These are phyloP conservation scores for Rhagophthalmus giganteus DNA, from an alignment of 2,888 invertebrate species.

Conservation along the genomic window DNA sequence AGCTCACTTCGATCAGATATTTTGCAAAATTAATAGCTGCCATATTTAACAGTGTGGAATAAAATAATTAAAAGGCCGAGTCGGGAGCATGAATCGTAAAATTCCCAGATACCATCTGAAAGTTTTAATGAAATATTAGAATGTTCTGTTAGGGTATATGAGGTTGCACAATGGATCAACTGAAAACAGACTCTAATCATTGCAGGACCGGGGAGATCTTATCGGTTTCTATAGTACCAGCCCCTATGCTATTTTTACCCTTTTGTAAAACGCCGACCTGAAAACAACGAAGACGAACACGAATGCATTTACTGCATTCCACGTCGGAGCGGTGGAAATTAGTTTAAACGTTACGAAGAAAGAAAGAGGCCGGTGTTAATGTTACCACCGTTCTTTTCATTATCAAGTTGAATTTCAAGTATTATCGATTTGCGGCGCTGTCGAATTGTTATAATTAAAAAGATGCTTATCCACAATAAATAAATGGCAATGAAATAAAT, in stretches of 20 bases:
- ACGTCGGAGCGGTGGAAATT: not conserved
- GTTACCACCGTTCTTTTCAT: too few relatives aligned
- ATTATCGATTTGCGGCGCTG: too few relatives aligned
- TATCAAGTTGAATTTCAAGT: too few relatives aligned
- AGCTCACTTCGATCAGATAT: conserved; percentile 27
- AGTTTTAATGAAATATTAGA: conserved; percentile 31
- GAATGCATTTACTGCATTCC: not conserved
- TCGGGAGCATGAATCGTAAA: conserved; percentile 31
- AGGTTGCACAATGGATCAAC: conserved; percentile 28
- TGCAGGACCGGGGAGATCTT: conserved; percentile 21
- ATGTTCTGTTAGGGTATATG: conserved; percentile 27
- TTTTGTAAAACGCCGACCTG: conserved; percentile 14
- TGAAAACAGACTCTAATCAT: conserved; percentile 27
- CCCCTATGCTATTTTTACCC: conserved; percentile 24
- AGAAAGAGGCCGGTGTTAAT: too few relatives aligned
- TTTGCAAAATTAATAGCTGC: conserved; percentile 29
- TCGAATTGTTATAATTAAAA: too few relatives aligned
- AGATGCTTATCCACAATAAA: too few relatives aligned
- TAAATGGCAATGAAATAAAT: too few relatives aligned
- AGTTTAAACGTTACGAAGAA: not conserved
- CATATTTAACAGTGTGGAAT: conserved; percentile 31
- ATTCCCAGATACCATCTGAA: conserved; percentile 28
- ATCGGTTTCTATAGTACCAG: conserved; percentile 14
- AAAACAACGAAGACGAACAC: conserved; percentile 1
- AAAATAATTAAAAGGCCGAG: conserved; percentile 32